A percentile compares a stretch with the other conserved stretches of the same genome.
phyloP scores from a whole-genome alignment of 2,888 invertebrate genomes.

The Euplagia quadripunctaria region DNA sequence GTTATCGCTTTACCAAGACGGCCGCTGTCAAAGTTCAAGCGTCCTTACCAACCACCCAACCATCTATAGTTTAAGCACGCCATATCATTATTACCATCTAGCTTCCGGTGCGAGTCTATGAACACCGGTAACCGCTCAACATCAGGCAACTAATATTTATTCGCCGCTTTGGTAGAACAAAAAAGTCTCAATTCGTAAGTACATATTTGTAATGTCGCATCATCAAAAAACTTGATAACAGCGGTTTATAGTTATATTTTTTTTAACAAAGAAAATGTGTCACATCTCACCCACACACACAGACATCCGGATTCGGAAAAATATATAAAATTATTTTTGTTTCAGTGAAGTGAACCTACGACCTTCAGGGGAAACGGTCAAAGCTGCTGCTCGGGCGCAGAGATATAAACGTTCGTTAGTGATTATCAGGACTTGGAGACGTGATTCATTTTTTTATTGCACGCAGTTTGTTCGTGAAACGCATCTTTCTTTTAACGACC shows the following conservation, averaged over 20 bases:
- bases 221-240: not conserved
- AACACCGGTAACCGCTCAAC: too few relatives aligned
- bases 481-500: conserved; percentile 9
- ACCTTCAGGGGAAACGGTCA: conserved; percentile 45
- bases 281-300: conserved; percentile 1
- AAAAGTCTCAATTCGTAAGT: not conserved
- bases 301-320: conserved; percentile 10
- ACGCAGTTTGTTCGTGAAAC: conserved; percentile 10
- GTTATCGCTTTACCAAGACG: too few relatives aligned
- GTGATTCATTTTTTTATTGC: conserved; percentile 19
- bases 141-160: not conserved
- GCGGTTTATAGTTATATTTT: not conserved
- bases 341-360: conserved; percentile 33
- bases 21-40: too few relatives aligned
- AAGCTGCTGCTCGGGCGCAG: conserved; percentile 4
- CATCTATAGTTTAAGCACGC: not conserved
- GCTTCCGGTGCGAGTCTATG: too few relatives aligned
- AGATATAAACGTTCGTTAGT: conserved; percentile 31
- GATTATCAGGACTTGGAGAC: conserved; percentile 18
- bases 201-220: not conserved
- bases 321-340: conserved; percentile 18
- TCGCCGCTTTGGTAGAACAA: not conserved
- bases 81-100: not conserved
- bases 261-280: conserved; percentile 6
- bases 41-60: not conserved